These are phyloP conservation scores for Perizoma flavofasciatum DNA, from an alignment of 2,888 invertebrate genomes.

Conservation along the genomic window DNA sequence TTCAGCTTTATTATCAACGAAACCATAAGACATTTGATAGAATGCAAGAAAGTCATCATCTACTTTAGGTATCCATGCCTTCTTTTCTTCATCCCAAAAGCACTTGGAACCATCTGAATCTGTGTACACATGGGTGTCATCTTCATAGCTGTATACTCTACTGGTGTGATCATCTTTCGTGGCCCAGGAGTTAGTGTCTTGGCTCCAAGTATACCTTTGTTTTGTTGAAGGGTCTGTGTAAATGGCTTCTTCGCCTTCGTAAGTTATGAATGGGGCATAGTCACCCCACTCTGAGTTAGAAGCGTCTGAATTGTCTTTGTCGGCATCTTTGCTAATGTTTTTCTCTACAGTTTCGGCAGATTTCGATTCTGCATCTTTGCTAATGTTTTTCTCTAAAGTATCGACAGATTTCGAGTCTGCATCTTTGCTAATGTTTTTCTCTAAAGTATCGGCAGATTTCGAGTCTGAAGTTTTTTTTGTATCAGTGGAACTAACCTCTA, in stretches of 20 bases:
- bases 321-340: constrained; percentile 5
- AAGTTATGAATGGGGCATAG: constrained; percentile 86
- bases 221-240: constrained; percentile 89
- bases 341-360: constrained; percentile 8
- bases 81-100: constrained; percentile 95
- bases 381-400: constrained; percentile 5
- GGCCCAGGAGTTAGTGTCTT: constrained; percentile 78
- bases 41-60: constrained; percentile 98
- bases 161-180: constrained; percentile 63
- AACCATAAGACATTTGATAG: constrained; percentile 98
- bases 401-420: constrained; percentile 5
- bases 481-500: constrained; percentile 14
- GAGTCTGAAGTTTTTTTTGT: constrained; percentile 5
- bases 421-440: constrained; percentile 4
- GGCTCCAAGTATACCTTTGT: constrained; percentile 87
- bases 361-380: constrained; percentile 9
- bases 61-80: constrained; percentile 98
- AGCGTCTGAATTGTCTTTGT: constrained; percentile 22
- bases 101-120: constrained; percentile 94
- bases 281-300: constrained; percentile 59
- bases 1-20: constrained; percentile 85
- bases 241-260: constrained; percentile 87
- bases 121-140: constrained; percentile 91
- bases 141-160: constrained; percentile 87
- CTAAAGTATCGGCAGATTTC: constrained; percentile 7